These are phyloP conservation scores for Conus canariensis DNA, from an alignment of 2,888 invertebrate species.

Conservation along the genomic window DNA sequence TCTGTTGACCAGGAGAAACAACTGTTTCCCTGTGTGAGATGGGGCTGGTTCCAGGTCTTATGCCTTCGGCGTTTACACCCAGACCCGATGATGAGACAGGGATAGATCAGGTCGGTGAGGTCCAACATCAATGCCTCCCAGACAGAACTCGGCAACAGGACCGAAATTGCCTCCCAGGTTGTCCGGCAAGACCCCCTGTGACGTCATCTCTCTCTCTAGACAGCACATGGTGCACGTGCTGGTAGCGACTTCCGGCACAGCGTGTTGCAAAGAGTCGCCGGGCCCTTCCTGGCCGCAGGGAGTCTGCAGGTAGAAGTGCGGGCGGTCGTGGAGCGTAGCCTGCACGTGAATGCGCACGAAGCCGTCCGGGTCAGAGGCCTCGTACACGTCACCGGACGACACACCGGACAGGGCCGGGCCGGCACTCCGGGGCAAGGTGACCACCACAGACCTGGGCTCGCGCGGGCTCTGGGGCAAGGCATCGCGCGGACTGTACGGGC, in stretches of 20 bases:
- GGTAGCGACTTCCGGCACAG: constrained; percentile 47
- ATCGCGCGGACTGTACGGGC: neutral
- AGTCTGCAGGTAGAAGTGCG: constrained; percentile 63
- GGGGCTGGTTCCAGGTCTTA: neutral
- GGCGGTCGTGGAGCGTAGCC: constrained; percentile 61
- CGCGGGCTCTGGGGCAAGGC: neutral
- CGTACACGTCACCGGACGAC: neutral
- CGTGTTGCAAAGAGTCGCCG: neutral
- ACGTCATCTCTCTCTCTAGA: constrained; percentile 61
- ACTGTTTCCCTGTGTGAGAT: neutral
- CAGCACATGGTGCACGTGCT: constrained; percentile 64
- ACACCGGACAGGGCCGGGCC: neutral
- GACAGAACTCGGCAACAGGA: neutral
- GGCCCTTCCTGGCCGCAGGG: neutral
- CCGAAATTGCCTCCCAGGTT: neutral
- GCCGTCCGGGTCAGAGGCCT: neutral
- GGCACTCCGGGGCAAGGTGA: neutral
- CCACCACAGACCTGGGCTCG: neutral
- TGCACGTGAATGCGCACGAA: constrained; percentile 59
- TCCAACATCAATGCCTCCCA: neutral
- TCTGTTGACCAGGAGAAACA: neutral
- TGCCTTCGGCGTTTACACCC: neutral
- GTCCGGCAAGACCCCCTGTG: neutral
- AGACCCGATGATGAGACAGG: too few species aligned
- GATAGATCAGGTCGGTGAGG: neutral